phyloP scores from a whole-genome alignment of 2,888 invertebrate genomes.

The Fragum fragum region DNA sequence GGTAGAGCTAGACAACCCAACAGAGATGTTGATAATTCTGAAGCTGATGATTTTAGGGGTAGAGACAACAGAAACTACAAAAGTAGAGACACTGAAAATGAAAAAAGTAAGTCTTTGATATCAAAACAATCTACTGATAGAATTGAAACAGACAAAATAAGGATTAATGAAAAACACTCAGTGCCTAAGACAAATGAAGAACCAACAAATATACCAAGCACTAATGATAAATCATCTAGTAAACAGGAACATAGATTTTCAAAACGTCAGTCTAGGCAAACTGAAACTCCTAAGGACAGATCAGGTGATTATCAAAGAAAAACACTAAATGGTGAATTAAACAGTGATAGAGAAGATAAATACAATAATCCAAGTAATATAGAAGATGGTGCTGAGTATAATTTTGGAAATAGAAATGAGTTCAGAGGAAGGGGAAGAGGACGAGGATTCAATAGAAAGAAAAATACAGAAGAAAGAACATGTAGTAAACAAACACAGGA shows the following conservation, averaged over 20 bases:
- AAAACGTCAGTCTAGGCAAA: no score
- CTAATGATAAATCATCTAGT: no score
- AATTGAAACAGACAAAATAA: not conserved
- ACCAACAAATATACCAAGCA: not conserved
- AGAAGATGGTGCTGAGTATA: not conserved
- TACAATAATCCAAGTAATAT: not conserved
- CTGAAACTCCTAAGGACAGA: not conserved
- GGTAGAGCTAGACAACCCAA: not conserved
- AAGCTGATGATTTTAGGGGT: not conserved
- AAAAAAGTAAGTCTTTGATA: not conserved
- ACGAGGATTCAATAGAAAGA: slow-evolving; percentile 5
- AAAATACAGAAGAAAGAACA: not conserved
- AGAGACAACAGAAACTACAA: not conserved
- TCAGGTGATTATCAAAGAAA: not conserved
- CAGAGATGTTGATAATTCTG: not conserved
- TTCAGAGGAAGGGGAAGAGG: slow-evolving; percentile 11
- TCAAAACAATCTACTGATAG: not conserved
- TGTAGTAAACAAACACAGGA: not conserved
- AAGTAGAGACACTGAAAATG: not conserved
- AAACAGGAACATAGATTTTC: no score
- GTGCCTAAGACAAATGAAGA: not conserved
- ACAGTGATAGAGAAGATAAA: not conserved
- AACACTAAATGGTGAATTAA: not conserved
- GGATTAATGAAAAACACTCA: not conserved
- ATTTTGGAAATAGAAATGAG: not conserved